Evolutionary conservation across 2,797 vertebrate species (phyloP).

Genomic region (Cheracebus regulus): DNA sequence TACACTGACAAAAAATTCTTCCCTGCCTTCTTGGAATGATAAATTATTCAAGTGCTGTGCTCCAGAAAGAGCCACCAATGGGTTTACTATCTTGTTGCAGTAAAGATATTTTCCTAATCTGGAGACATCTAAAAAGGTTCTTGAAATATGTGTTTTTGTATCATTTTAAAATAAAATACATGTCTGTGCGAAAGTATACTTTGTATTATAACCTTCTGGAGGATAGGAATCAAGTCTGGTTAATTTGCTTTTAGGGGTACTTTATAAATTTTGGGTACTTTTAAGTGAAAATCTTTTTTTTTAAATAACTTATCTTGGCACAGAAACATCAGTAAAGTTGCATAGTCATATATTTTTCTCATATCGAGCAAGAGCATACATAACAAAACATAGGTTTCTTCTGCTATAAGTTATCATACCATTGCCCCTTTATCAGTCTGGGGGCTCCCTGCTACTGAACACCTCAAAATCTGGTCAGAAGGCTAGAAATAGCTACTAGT

Average conservation of each 20-base stretch:
- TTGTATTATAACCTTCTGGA: not conserved
- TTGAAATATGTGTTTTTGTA: slow-evolving; percentile 41
- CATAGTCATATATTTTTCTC: not conserved
- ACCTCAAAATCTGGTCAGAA: not conserved
- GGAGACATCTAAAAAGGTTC: slow-evolving; percentile 30
- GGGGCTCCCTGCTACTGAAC: not conserved
- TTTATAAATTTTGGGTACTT: not conserved
- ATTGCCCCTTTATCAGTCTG: not conserved
- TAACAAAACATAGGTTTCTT: not conserved
- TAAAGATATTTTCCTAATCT: slow-evolving; percentile 53
- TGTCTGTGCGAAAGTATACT: not conserved
- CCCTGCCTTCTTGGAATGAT: not conserved
- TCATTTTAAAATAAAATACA: slow-evolving; percentile 11
- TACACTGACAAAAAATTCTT: not conserved
- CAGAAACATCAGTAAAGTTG: not conserved
- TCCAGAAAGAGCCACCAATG: not conserved
- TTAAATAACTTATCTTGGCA: not conserved
- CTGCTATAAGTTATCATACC: not conserved
- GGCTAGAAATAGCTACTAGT: not conserved
- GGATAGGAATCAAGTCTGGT: not conserved
- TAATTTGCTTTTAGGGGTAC: not conserved
- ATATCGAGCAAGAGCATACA: not conserved
- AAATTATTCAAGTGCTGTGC: slow-evolving; percentile 18
- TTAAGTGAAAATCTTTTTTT: not conserved
- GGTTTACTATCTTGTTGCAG: slow-evolving; percentile 8